Evolutionary conservation across 2,797 vertebrate species (phyloP).

Genomic region (Acestrorhynchus altus): DNA sequence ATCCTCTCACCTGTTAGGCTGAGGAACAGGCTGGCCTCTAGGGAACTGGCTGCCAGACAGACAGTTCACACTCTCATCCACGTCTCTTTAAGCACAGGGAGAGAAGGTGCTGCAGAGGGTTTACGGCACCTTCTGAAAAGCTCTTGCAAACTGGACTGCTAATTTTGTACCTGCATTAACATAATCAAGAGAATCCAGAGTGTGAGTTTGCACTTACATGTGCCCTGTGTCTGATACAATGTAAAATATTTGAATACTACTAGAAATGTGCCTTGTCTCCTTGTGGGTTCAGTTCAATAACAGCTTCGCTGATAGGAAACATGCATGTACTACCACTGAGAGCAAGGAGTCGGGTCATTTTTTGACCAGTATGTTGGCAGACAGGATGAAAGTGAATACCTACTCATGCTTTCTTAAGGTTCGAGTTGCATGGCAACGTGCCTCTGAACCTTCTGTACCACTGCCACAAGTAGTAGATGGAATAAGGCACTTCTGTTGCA

Average conservation of each 20-base stretch:
- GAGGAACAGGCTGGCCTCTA: constrained; percentile 35
- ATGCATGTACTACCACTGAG: neutral
- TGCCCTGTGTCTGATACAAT: neutral
- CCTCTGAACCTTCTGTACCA: neutral
- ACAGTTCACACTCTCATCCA: constrained; percentile 32
- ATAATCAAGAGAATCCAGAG: neutral
- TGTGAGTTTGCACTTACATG: no score
- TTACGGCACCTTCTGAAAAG: constrained; percentile 9
- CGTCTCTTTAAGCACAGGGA: neutral
- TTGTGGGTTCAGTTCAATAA: neutral
- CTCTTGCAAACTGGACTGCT: neutral
- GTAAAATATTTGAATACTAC: no score
- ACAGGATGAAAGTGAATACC: neutral
- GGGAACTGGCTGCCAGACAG: constrained; percentile 26
- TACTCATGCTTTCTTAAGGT: neutral
- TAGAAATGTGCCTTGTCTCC: no score
- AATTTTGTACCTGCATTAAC: neutral
- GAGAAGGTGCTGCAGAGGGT: constrained; percentile 12
- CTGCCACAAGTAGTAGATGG: neutral
- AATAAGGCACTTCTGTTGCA: neutral
- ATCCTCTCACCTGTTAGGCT: constrained; percentile 64
- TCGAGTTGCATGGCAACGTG: neutral
- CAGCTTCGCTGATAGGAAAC: neutral
- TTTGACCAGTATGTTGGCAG: neutral
- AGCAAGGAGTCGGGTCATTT: neutral